Conservation (phyloP, 2,888 invertebrate genomes). For the Drosophila kuntzei region DNA sequence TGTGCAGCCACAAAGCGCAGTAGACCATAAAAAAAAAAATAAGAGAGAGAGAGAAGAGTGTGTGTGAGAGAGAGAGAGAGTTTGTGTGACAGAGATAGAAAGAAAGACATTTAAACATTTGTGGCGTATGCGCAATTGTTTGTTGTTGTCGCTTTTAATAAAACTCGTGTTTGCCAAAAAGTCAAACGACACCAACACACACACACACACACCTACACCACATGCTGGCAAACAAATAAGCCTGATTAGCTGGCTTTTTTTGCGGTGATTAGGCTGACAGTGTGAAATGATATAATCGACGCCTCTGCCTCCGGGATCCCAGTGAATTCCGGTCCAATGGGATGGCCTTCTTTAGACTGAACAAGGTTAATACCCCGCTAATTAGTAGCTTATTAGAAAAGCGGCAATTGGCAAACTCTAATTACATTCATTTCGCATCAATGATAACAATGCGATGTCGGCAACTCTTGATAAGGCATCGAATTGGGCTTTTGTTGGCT, state of each 20-base stretch:
- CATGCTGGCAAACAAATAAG: slow-evolving; percentile 64
- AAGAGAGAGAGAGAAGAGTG: neutral
- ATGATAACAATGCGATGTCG: slow-evolving; percentile 63
- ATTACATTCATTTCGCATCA: slow-evolving; percentile 76
- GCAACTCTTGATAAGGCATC: slow-evolving; percentile 44
- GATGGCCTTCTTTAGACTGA: slow-evolving; percentile 30
- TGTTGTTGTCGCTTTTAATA: slow-evolving; percentile 63
- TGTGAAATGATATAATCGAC: slow-evolving; percentile 56
- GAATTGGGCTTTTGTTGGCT: slow-evolving; percentile 16
- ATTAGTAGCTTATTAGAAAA: slow-evolving; percentile 72
- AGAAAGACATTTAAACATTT: slow-evolving; percentile 34
- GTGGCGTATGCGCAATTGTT: slow-evolving; percentile 70
- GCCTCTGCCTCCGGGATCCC: slow-evolving; percentile 26
- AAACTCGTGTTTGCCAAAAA: slow-evolving; percentile 77
- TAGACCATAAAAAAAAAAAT: slow-evolving; percentile 17
- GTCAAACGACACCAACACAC: slow-evolving; percentile 50
- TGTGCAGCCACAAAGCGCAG: slow-evolving; percentile 58
- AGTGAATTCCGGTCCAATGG: neutral
- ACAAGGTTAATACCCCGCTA: slow-evolving; percentile 57
- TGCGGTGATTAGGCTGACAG: slow-evolving; percentile 39
- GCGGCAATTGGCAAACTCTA: slow-evolving; percentile 70
- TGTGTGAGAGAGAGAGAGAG: slow-evolving; percentile 1
- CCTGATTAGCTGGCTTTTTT: slow-evolving; percentile 70
- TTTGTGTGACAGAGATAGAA: neutral
- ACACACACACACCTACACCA: slow-evolving; percentile 12